Percentiles rank a stretch among this genome's conserved stretches.
phyloP scores from a whole-genome alignment of 2,113 vertebrate species.

The Mustela nigripes region DNA sequence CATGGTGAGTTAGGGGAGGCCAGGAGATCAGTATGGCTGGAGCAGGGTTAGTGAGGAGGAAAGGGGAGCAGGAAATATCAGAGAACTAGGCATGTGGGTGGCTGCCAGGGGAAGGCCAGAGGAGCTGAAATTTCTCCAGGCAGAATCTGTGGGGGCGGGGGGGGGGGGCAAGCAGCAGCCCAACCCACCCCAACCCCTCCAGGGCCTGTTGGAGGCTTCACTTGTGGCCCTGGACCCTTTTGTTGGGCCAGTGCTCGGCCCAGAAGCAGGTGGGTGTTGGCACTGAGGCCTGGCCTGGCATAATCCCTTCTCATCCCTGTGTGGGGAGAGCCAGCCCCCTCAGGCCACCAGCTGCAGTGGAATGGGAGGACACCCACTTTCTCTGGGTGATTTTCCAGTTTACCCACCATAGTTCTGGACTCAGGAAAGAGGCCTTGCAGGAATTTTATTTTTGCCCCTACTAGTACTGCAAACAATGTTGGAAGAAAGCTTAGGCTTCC shows the following conservation, averaged over 20 bases:
- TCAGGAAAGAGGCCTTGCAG: background rate
- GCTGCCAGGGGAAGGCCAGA: background rate
- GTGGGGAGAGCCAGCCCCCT: background rate
- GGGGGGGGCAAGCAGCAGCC: background rate
- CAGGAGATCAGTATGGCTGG: background rate
- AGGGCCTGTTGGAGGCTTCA: background rate
- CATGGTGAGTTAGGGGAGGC: background rate
- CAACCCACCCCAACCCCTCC: background rate
- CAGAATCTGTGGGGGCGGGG: background rate
- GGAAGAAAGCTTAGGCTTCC: background rate
- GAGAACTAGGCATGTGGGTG: background rate
- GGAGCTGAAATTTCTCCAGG: background rate
- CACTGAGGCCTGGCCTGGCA: background rate
- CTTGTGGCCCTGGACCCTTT: background rate
- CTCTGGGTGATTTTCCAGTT: background rate
- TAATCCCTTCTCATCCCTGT: background rate
- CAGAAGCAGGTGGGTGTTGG: background rate
- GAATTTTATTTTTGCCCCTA: background rate
- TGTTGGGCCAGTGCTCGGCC: background rate
- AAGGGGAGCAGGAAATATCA: background rate
- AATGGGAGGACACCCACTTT: background rate
- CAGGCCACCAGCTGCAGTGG: background rate
- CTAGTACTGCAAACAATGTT: conserved; percentile 29
- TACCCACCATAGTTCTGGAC: background rate
- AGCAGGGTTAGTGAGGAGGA: background rate